Conservation (phyloP, 1,140 invertebrate species). For the Leptinotarsa defecta region DNA sequence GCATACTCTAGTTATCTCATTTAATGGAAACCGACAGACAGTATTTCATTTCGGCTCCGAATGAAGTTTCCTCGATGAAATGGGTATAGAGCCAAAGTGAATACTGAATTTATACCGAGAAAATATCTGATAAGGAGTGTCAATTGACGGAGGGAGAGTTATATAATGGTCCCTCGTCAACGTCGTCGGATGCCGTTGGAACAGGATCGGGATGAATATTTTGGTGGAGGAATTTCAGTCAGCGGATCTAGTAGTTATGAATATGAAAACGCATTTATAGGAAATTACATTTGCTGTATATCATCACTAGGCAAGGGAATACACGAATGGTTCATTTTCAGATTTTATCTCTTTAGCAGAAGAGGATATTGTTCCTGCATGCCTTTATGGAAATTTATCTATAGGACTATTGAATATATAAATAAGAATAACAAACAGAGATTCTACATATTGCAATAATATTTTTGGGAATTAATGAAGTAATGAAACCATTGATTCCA, state of each 20-base stretch:
- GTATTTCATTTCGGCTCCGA: neutral
- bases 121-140: conserved; percentile 8
- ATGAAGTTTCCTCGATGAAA: conserved; percentile 1
- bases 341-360: neutral
- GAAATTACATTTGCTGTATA: neutral
- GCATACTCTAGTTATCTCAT: neutral
- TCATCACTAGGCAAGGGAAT: neutral
- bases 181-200: conserved; percentile 3
- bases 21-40: conserved; percentile 1
- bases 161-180: conserved; percentile 3
- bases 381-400: no score
- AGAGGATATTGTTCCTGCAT: neutral
- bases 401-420: no score
- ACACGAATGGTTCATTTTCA: neutral
- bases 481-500: no score
- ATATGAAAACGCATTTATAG: conserved; percentile 8
- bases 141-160: neutral
- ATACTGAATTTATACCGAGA: conserved; percentile 3
- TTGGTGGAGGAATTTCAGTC: neutral
- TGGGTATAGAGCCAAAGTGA: neutral
- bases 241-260: neutral
- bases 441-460: no score
- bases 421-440: no score
- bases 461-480: no score
- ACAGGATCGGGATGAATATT: conserved; percentile 5